Conservation (phyloP, 2,888 invertebrate genomes). For the Quadroppia sp. region DNA sequence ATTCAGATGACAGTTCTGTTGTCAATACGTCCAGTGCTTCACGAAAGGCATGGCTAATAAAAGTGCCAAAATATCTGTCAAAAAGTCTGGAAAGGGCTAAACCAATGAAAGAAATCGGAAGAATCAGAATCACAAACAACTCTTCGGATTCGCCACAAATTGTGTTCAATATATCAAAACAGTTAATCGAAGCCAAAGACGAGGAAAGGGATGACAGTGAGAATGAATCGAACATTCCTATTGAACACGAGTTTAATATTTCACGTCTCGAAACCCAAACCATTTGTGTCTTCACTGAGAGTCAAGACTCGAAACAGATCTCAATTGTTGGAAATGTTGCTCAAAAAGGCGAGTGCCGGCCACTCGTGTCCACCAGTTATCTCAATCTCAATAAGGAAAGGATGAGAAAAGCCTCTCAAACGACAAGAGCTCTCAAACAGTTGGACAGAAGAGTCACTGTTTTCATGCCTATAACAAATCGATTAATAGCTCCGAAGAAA, state of each 20-base stretch:
- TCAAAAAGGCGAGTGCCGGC: neutral
- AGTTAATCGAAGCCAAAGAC: neutral
- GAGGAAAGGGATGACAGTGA: neutral
- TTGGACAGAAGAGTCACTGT: neutral
- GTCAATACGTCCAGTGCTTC: neutral
- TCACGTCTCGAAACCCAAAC: neutral
- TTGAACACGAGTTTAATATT: neutral
- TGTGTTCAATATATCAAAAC: neutral
- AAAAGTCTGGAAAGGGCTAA: neutral
- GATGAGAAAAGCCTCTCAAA: neutral
- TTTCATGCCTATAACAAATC: neutral
- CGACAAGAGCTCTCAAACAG: neutral
- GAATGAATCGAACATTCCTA: neutral
- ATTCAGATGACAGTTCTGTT: neutral
- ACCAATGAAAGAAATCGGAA: slow-evolving; percentile 10
- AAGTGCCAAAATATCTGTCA: neutral
- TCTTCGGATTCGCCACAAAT: neutral
- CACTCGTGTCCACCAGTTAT: neutral
- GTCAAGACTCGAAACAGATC: neutral
- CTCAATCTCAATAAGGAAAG: neutral
- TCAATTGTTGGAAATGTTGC: neutral
- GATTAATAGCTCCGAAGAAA: neutral
- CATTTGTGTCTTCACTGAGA: neutral
- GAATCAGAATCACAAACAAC: neutral
- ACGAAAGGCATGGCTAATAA: neutral